Conservation (phyloP, 2,797 vertebrate species). For the Pangasius mekongensis region DNA sequence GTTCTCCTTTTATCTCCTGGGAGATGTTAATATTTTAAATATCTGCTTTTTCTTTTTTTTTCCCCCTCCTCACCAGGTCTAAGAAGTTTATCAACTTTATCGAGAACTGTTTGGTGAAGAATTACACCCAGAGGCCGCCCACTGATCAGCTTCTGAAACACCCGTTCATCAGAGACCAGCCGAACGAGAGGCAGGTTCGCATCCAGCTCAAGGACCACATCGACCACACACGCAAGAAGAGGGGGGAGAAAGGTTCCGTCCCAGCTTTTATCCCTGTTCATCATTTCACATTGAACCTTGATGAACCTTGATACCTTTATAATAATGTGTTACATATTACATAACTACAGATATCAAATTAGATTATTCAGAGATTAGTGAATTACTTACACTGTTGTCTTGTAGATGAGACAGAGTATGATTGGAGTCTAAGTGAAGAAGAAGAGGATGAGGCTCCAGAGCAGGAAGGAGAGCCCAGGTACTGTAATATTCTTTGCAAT, state of each 20-base stretch:
- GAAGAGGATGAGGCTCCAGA: constrained; percentile 86
- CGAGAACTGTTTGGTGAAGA: constrained; percentile 82
- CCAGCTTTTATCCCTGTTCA: background rate
- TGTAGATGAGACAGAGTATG: constrained; percentile 89
- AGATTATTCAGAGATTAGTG: background rate
- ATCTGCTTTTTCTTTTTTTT: constrained; percentile 9
- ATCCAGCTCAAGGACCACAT: constrained; percentile 85
- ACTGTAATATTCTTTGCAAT: constrained; percentile 3
- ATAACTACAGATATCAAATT: background rate
- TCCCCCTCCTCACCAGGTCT: constrained; percentile 68
- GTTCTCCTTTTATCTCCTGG: background rate
- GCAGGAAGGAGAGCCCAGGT: constrained; percentile 90
- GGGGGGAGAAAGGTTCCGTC: constrained; percentile 79
- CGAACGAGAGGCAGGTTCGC: constrained; percentile 82
- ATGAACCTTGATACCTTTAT: no score
- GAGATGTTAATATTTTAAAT: background rate
- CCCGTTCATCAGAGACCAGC: constrained; percentile 82
- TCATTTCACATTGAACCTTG: background rate
- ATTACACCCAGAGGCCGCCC: constrained; percentile 77
- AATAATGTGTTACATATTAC: background rate
- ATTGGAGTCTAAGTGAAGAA: constrained; percentile 91
- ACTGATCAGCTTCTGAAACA: constrained; percentile 82
- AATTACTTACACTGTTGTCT: background rate
- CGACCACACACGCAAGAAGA: constrained; percentile 80
- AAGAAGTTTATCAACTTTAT: constrained; percentile 84